A percentile compares a stretch with the other conserved stretches of the same genome.
phyloP scores from a whole-genome alignment of 1,140 invertebrate genomes.

The Eupeodes corollae region DNA sequence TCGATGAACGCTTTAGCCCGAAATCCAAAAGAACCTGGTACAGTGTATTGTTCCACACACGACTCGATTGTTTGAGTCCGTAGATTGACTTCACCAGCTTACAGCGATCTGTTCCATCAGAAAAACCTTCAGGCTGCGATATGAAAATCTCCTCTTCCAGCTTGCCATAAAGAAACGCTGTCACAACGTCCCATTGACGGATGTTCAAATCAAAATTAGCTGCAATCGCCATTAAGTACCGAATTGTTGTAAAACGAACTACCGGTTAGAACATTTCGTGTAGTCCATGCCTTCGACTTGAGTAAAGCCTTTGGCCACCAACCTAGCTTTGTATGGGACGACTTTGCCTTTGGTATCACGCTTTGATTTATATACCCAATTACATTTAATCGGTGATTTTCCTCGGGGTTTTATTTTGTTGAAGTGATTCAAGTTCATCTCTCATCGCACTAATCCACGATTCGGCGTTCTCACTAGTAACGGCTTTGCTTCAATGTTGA shows the following conservation, averaged over 20 bases:
- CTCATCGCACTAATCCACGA: too few relatives aligned
- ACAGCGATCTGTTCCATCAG: conserved; percentile 17
- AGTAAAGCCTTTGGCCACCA: conserved; percentile 25
- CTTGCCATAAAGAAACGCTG: conserved; percentile 37
- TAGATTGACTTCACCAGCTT: conserved; percentile 33
- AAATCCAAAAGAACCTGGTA: conserved; percentile 6
- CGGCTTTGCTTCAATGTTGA: too few relatives aligned
- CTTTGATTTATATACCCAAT: conserved; percentile 36
- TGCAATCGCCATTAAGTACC: background rate
- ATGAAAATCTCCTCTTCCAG: conserved; percentile 35
- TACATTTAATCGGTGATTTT: conserved; percentile 20
- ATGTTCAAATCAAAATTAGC: conserved; percentile 7
- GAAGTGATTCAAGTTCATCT: background rate
- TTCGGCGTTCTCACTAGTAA: too few relatives aligned
- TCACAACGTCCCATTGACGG: conserved; percentile 30
- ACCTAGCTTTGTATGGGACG: conserved; percentile 22
- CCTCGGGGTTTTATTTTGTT: conserved; percentile 11
- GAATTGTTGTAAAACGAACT: conserved; percentile 3
- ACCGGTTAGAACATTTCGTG: conserved; percentile 28
- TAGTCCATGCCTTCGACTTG: conserved; percentile 23
- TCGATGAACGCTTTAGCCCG: conserved; percentile 12
- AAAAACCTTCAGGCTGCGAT: conserved; percentile 24
- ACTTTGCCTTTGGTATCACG: conserved; percentile 1
- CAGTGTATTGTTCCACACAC: conserved; percentile 25
- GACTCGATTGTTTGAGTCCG: conserved; percentile 33